Evolutionary conservation across 2,113 vertebrate species (phyloP), one percentile per base, ranked within the genome.

Genomic region (Callochromis pleurospilus): DNA sequence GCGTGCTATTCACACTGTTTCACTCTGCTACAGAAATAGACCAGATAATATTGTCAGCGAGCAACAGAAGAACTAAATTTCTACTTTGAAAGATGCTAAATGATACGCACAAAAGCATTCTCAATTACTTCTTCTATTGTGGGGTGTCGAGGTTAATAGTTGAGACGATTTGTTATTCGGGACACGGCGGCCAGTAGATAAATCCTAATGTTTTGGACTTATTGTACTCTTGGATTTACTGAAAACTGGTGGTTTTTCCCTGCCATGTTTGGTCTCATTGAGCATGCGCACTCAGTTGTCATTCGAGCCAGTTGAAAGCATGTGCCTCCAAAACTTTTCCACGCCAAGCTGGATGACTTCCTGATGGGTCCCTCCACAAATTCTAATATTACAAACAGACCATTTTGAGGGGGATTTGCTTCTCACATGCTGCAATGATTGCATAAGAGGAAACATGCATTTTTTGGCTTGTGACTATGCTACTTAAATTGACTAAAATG

Each of bases 11-110:
- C 86, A 85, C 83, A 77, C 77, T 81, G 42, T 77, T 77, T 75
- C 77, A n/a, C 40, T 56, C 75, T 29, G 79, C 47, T 68, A n/a
- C 83, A 85, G 49, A 92, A 86, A 89, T 77, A 88, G 83, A 85
- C 24, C 3, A 56, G 82, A 86, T 89, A 80, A 89, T 70, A 75
- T 21, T 80, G 62, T 58, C 49, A 62, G 45, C 11, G 40, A 85
- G 19, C 12, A 33, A 53, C 33, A 19, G 55, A 86, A 38, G 62
- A 6, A 24, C n/a, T 40, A 33, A 1, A 55, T 47, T 38, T 85
- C 13, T 33, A 5, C 49, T 65, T 65, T 68, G 42, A 51, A 84
- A 24, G 17, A 51, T 17, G 24, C 68, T 38, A 51, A 81, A 84
- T 47, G 29, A 84, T 29, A 38, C 4, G 3, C 12, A 33, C 36